phyloP scores from a whole-genome alignment of 1,140 invertebrate species.

The Orussus abietinus region DNA sequence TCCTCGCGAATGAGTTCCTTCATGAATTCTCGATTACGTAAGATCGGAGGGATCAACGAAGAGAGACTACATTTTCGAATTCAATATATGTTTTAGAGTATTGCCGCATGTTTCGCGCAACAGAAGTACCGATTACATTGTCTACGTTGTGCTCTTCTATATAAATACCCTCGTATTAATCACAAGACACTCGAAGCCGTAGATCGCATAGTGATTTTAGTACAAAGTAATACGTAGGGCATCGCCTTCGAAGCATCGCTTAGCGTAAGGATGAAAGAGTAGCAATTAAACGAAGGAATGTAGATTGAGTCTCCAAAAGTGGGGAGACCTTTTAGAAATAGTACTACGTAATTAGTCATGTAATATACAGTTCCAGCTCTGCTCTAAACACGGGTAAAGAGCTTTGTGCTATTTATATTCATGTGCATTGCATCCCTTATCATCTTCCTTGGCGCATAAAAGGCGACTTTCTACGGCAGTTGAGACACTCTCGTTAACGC shows the following conservation, averaged over 20 bases:
- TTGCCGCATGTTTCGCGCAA: too few species aligned
- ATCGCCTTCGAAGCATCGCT: conserved; percentile 18
- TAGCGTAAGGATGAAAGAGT: conserved; percentile 21
- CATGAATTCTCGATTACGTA: too few species aligned
- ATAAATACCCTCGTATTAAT: conserved; percentile 33
- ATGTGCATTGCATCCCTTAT: conserved; percentile 44
- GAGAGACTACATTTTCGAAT: too few species aligned
- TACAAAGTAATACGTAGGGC: conserved; percentile 33
- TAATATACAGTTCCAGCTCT: conserved; percentile 42
- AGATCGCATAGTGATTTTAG: conserved; percentile 28
- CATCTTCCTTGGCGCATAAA: conserved; percentile 33
- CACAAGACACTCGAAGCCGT: conserved; percentile 29
- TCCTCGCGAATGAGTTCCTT: too few species aligned
- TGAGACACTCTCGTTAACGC: too few species aligned
- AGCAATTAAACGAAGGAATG: conserved; percentile 29
- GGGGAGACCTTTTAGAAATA: conserved; percentile 24
- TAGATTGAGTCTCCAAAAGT: conserved; percentile 24
- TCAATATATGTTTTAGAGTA: too few species aligned
- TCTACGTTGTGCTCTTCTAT: conserved; percentile 31
- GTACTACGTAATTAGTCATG: conserved; percentile 30
- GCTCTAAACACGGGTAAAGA: conserved; percentile 33
- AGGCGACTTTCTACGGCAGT: conserved; percentile 40
- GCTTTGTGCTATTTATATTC: conserved; percentile 53
- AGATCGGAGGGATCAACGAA: too few species aligned
- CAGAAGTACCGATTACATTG: too few species aligned